These are phyloP conservation scores for Corythaeola cristata DNA, from an alignment of 2,113 vertebrate genomes.

Conservation along the genomic window DNA sequence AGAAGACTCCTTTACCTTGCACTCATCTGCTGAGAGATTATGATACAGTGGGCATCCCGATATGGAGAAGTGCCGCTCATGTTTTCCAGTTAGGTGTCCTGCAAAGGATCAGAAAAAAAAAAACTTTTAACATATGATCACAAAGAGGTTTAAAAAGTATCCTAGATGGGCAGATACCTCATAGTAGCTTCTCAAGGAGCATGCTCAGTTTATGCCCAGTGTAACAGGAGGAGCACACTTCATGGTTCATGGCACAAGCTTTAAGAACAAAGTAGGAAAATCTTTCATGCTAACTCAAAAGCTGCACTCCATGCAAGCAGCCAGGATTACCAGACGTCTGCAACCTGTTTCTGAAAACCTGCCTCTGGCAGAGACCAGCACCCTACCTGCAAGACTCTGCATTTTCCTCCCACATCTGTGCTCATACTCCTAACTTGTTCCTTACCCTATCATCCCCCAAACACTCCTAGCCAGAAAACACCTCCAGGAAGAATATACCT, in stretches of 20 bases:
- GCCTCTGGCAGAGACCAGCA: neutral
- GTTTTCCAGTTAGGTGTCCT: conserved; percentile 98
- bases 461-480: neutral
- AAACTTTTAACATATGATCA: neutral
- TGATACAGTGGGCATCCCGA: conserved; percentile 97
- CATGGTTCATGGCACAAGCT: neutral
- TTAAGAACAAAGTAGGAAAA: neutral
- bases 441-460: neutral
- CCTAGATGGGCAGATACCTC: neutral
- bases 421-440: neutral
- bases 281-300: neutral
- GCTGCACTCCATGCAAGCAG: neutral
- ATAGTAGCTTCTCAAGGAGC: neutral
- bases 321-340: neutral
- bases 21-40: conserved; percentile 97
- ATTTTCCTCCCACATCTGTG: neutral
- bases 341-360: neutral
- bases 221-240: neutral
- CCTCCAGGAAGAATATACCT: neutral
- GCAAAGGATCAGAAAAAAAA: neutral
- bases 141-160: no score
- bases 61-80: conserved; percentile 97
- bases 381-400: neutral
- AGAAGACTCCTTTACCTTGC: conserved; percentile 81
- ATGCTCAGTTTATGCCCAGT: neutral